Conservation (phyloP, 2,888 invertebrate genomes). For the Strigamia transsilvanica region DNA sequence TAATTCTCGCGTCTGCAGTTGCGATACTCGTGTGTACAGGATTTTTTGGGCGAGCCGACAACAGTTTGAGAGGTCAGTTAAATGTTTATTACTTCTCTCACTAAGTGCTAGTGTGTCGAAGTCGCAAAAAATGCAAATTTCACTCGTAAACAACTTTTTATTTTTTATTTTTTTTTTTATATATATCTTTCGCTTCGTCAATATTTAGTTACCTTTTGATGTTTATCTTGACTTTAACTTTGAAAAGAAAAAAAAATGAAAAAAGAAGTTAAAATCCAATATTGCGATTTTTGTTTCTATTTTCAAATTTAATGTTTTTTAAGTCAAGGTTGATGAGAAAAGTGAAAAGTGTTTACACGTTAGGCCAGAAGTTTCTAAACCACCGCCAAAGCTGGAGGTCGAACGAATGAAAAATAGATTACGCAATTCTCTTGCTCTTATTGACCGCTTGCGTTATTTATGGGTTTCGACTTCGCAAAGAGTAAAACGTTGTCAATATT, state of each 20-base stretch:
- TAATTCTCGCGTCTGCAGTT: neutral
- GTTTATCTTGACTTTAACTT: too few species aligned
- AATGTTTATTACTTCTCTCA: neutral
- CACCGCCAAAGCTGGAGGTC: neutral
- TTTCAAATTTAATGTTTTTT: neutral
- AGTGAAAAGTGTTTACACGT: neutral
- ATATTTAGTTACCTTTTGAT: too few species aligned
- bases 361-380: neutral
- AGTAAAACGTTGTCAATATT: conserved; percentile 12
- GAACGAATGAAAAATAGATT: conserved; percentile 20
- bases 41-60: conserved; percentile 1
- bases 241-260: too few species aligned
- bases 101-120: neutral
- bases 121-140: neutral
- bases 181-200: too few species aligned
- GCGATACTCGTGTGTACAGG: conserved; percentile 4
- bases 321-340: neutral
- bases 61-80: conserved; percentile 20
- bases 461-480: neutral
- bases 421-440: neutral
- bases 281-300: neutral
- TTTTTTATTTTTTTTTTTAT: too few species aligned
- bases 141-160: neutral
- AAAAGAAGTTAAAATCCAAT: too few species aligned
- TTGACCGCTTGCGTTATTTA: conserved; percentile 13